phyloP scores from a whole-genome alignment of 2,797 vertebrate species.

The Tokudaia muenninki region DNA sequence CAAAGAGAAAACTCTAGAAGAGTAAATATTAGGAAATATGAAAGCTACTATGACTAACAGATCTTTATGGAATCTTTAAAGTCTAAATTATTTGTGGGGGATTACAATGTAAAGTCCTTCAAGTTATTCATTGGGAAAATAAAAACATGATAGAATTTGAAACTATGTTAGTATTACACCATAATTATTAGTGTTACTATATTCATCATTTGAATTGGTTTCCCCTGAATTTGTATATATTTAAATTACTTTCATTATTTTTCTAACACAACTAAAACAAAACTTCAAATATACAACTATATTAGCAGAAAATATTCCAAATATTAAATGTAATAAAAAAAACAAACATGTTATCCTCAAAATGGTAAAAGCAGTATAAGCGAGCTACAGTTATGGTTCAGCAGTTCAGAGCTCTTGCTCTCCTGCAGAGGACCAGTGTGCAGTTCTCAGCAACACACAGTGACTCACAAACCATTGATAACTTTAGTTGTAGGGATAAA shows the following conservation, averaged over 20 bases:
- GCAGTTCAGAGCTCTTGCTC: not conserved
- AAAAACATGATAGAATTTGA: not conserved
- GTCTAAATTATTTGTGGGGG: not conserved
- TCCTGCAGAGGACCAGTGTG: not conserved
- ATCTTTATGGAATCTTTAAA: not conserved
- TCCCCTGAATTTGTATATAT: not conserved
- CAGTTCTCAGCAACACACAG: not conserved
- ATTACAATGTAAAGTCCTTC: not conserved
- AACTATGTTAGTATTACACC: not conserved
- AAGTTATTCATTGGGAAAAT: not conserved
- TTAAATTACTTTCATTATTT: not conserved
- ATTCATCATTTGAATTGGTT: not conserved
- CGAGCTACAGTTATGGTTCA: too few species aligned
- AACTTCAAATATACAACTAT: not conserved
- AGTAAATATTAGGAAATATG: not conserved
- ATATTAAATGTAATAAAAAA: not conserved
- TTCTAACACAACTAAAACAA: conserved; percentile 20
- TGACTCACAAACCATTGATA: not conserved
- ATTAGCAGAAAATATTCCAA: conserved; percentile 13
- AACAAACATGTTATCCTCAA: not conserved
- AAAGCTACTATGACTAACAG: not conserved
- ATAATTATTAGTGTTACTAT: not conserved
- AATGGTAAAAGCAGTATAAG: not conserved
- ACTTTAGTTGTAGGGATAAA: not conserved
- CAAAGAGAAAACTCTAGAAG: not conserved